Evolutionary conservation across 2,113 vertebrate species (phyloP).

Genomic region (Aegotheles bennettii): DNA sequence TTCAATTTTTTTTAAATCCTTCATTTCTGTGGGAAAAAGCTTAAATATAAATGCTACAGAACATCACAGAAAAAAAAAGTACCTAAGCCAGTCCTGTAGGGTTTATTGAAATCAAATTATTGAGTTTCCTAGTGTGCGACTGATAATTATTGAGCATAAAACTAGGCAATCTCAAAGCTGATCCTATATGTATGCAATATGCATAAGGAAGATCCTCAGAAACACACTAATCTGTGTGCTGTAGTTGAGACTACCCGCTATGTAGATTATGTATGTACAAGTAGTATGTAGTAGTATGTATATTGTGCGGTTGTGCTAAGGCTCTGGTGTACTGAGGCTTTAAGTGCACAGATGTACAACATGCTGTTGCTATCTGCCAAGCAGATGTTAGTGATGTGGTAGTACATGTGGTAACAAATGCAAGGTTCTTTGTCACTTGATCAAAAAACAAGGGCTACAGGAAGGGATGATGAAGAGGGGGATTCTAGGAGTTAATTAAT

Average conservation of each 20-base stretch:
- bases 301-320: not conserved
- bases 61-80: not conserved
- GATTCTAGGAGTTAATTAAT: not conserved
- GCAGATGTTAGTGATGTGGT: slow-evolving; percentile 9
- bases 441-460: not conserved
- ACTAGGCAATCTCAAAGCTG: not conserved
- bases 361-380: slow-evolving; percentile 8
- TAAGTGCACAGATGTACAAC: not conserved
- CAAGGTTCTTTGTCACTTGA: not conserved
- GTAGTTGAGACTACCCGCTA: not conserved
- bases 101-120: not conserved
- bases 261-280: not conserved
- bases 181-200: not conserved
- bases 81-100: not conserved
- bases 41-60: not conserved
- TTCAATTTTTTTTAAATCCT: not conserved
- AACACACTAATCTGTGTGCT: not conserved
- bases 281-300: not conserved
- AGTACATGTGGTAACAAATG: not conserved
- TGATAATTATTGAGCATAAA: not conserved
- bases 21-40: not conserved
- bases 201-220: not conserved
- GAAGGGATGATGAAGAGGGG: not conserved
- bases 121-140: not conserved
- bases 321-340: not conserved